Evolutionary conservation across 2,797 vertebrate species (phyloP), one percentile per base, ranked within the genome.

Genomic region (Craterocephalus amniculus): DNA sequence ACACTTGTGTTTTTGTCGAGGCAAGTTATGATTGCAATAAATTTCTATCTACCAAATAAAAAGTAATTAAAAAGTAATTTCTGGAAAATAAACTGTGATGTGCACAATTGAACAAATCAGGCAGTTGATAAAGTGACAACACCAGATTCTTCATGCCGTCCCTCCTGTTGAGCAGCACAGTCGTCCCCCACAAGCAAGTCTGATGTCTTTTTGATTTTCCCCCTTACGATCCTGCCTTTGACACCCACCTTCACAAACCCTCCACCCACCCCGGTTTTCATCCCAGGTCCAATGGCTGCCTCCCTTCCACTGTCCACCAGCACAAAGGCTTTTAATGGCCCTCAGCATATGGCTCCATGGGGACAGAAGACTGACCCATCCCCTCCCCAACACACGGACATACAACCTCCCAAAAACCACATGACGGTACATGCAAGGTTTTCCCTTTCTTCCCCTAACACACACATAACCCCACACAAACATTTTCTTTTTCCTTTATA

Each of bases 141-240:
- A 1, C 31, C 54, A 36, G 54, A 74, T 58, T 85, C 57, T 65
- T 67, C 66, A 67, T 22, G 45, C 57, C 0, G 20, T 27, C 67
- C 66, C 73, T 67, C 80, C 84, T 65, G 76, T 71, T 81, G 81
- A 78, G 84, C 72, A 72, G 36, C 74, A 66, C 78, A 76, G 87
- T 71, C 58, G 48, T 78, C 82, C 63, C 85, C 81, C 78, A 79
- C 87, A 87, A 89, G 89, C 90, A 80, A 87, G 91, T 85, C 78
- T 90, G 89, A 93, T 93, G 91, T 90, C 87, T 89, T 93, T 93
- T 92, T 92, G 88, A 94, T 93, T 87, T 84, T 83, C 80, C 65
- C 36, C 74, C 67, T 66, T 83, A 90, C 52, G 49, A 75, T 85
- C 62, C 82, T 87, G 88, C 87, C 80, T 80, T 94, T 87, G 84